Conservation (phyloP, 2,888 invertebrate species). For the Ypsolopha scabrella region DNA sequence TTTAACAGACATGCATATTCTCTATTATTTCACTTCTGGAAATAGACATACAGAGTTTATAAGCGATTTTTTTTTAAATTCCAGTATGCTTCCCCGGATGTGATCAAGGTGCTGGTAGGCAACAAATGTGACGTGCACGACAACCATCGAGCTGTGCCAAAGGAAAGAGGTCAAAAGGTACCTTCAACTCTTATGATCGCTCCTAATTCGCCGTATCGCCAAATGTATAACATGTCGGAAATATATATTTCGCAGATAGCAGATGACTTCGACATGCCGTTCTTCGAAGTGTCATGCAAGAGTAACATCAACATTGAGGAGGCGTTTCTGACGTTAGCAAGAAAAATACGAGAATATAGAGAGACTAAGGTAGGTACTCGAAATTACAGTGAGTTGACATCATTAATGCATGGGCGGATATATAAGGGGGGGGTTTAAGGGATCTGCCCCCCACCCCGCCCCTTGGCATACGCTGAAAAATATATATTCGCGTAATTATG, state of each 20-base stretch:
- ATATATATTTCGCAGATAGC: conserved; percentile 82
- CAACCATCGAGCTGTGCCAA: conserved; percentile 81
- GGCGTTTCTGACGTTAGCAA: conserved; percentile 82
- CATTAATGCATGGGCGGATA: too few species aligned
- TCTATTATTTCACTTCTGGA: too few species aligned
- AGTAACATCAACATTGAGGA: conserved; percentile 88
- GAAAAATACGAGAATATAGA: conserved; percentile 85
- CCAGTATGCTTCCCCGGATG: conserved; percentile 88
- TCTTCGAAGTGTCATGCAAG: conserved; percentile 90
- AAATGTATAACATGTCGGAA: too few species aligned
- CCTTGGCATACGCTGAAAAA: too few species aligned
- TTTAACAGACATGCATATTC: too few species aligned
- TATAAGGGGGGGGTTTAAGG: background rate
- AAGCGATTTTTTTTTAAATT: conserved; percentile 18
- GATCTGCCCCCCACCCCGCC: too few species aligned
- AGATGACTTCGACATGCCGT: conserved; percentile 89
- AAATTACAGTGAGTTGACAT: background rate
- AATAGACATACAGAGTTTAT: background rate
- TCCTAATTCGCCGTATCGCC: too few species aligned
- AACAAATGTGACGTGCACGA: conserved; percentile 86
- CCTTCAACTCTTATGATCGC: too few species aligned
- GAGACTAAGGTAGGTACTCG: conserved; percentile 75
- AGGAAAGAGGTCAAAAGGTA: conserved; percentile 86
- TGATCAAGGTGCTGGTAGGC: conserved; percentile 86
- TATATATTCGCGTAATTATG: too few species aligned